Conservation (phyloP, 2,888 invertebrate species). For the Brenthis ino region DNA sequence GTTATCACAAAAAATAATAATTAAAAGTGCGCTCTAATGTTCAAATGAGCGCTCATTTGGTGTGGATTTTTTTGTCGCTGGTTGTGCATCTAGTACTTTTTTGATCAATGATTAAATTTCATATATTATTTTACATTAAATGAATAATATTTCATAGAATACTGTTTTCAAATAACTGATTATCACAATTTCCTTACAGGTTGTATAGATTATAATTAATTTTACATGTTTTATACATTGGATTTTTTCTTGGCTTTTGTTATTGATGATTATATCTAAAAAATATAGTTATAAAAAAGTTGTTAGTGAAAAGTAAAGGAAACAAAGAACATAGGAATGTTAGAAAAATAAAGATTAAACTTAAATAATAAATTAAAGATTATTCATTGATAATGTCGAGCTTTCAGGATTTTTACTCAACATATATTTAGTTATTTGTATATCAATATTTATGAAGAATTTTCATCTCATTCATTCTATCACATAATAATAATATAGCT, state of each 20-base stretch:
- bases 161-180: slow-evolving; percentile 16
- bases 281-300: neutral
- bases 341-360: neutral
- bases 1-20: no score
- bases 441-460: no score
- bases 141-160: slow-evolving; percentile 12
- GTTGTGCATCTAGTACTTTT: no score
- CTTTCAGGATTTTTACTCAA: no score
- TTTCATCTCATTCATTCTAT: no score
- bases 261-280: neutral
- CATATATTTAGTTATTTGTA: no score
- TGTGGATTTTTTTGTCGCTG: no score
- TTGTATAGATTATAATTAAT: slow-evolving; percentile 9
- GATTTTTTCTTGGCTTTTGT: slow-evolving; percentile 3
- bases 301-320: neutral
- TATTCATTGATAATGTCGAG: neutral
- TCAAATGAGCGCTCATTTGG: no score
- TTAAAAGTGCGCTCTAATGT: no score
- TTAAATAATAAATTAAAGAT: neutral
- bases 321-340: neutral
- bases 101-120: neutral
- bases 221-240: neutral
- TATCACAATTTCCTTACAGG: slow-evolving; percentile 18
- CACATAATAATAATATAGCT: no score
- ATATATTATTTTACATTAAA: neutral